A percentile compares a stretch with the other conserved stretches of the same genome.
These are phyloP conservation scores for Conger conger DNA, from an alignment of 2,113 vertebrate genomes.

Conservation along the genomic window DNA sequence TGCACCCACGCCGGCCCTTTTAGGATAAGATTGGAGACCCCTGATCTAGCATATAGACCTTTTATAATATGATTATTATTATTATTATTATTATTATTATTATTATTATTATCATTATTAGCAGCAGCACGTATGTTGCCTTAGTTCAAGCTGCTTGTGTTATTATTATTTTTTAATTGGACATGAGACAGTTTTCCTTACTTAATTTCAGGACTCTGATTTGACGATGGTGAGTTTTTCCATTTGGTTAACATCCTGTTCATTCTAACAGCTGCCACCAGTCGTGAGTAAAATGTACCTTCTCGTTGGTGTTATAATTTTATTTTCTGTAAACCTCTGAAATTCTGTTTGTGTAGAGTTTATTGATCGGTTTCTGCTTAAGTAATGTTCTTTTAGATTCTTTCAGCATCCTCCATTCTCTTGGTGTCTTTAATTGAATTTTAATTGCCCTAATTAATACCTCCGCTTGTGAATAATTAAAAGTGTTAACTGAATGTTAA, in stretches of 20 bases:
- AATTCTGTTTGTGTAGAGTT: slow-evolving; percentile 31
- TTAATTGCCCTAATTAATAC: slow-evolving; percentile 73
- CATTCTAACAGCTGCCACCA: slow-evolving; percentile 68
- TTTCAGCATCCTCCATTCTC: slow-evolving; percentile 51
- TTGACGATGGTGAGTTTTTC: slow-evolving; percentile 63
- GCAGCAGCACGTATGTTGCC: slow-evolving; percentile 35
- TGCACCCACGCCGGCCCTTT: no score
- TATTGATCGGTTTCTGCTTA: not conserved
- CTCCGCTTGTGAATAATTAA: slow-evolving; percentile 61
- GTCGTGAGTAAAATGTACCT: slow-evolving; percentile 56
- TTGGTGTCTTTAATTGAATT: slow-evolving; percentile 61
- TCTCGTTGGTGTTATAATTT: slow-evolving; percentile 47
- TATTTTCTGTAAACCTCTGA: slow-evolving; percentile 44
- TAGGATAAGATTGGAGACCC: no score
- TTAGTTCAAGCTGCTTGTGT: slow-evolving; percentile 52
- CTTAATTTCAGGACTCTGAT: slow-evolving; percentile 59
- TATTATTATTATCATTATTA: no score
- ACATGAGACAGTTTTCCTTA: slow-evolving; percentile 63
- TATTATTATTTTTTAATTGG: slow-evolving; percentile 66
- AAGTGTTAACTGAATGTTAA: slow-evolving; percentile 69
- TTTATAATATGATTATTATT: slow-evolving; percentile 37
- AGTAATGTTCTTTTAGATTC: slow-evolving; percentile 16
- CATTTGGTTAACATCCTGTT: slow-evolving; percentile 57
- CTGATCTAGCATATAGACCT: slow-evolving; percentile 31
- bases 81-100: no score